Evolutionary conservation across 2,888 invertebrate species (phyloP).

Genomic region (Caenorhabditis panamensis): DNA sequence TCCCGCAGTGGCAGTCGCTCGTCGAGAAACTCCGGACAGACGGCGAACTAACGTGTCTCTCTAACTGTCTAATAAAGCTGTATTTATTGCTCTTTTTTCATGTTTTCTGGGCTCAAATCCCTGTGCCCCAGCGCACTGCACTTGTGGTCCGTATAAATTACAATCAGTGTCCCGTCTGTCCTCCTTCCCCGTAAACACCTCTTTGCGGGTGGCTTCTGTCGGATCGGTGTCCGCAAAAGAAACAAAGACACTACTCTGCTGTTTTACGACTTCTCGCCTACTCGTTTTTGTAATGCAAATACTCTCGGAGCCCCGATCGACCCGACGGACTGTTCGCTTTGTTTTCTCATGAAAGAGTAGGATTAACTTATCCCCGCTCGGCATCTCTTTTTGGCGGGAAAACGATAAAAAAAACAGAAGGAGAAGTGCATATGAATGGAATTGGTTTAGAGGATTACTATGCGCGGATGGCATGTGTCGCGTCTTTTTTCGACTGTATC

Average conservation of each 20-base stretch:
- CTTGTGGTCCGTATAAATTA: constrained; percentile 5
- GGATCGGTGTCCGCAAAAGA: neutral
- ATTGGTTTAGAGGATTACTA: too few relatives aligned
- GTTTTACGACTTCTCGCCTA: neutral
- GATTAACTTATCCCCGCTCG: constrained; percentile 4
- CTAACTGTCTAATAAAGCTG: too few relatives aligned
- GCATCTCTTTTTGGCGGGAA: constrained; percentile 13
- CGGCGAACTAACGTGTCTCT: too few relatives aligned
- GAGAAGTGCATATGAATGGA: too few relatives aligned
- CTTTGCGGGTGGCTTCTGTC: constrained; percentile 21
- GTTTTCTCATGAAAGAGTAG: neutral
- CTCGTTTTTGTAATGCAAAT: constrained; percentile 34
- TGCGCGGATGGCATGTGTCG: too few relatives aligned
- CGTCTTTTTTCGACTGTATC: too few relatives aligned
- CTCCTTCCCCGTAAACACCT: neutral
- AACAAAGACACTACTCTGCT: neutral
- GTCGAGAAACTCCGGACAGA: too few relatives aligned
- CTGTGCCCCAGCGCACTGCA: too few relatives aligned
- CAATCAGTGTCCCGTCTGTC: neutral
- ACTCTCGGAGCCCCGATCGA: neutral
- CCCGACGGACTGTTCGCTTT: neutral
- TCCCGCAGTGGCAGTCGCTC: too few relatives aligned
- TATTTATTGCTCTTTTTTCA: too few relatives aligned
- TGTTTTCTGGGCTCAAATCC: too few relatives aligned
- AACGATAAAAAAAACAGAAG: neutral